phyloP scores from a whole-genome alignment of 2,797 vertebrate genomes.

The Coranthus polyacanthus region DNA sequence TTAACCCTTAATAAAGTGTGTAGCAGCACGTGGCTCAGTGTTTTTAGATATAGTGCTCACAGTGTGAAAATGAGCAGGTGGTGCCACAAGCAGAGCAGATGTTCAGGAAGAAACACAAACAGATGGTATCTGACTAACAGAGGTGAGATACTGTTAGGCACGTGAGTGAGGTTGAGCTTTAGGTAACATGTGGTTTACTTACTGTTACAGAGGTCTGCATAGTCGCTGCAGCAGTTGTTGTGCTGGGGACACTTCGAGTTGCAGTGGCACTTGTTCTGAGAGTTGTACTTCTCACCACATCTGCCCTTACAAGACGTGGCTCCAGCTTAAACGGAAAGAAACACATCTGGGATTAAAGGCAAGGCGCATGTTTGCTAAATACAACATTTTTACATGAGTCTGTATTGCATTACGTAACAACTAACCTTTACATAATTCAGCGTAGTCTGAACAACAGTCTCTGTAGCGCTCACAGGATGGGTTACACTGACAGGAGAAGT shows the following conservation, averaged over 20 bases:
- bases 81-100: slow-evolving; percentile 1
- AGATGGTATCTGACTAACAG: slow-evolving; percentile 16
- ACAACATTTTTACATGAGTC: neutral
- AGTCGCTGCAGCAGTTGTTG: slow-evolving; percentile 79
- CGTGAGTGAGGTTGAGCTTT: neutral
- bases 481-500: slow-evolving; percentile 80
- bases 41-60: slow-evolving; percentile 6
- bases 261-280: slow-evolving; percentile 78
- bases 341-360: neutral
- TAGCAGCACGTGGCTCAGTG: neutral
- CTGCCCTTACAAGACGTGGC: slow-evolving; percentile 66
- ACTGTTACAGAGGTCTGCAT: slow-evolving; percentile 55
- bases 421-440: slow-evolving; percentile 64
- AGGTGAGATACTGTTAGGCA: neutral
- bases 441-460: slow-evolving; percentile 81
- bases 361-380: too few relatives aligned
- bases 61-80: slow-evolving; percentile 67
- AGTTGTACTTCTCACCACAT: slow-evolving; percentile 72
- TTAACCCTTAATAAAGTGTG: neutral
- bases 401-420: neutral
- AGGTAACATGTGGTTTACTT: slow-evolving; percentile 5
- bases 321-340: slow-evolving; percentile 20
- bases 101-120: neutral
- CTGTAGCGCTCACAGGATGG: slow-evolving; percentile 63
- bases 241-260: slow-evolving; percentile 69